phyloP scores from a whole-genome alignment of 1,140 invertebrate genomes.

The Pectinophora gossypiella region DNA sequence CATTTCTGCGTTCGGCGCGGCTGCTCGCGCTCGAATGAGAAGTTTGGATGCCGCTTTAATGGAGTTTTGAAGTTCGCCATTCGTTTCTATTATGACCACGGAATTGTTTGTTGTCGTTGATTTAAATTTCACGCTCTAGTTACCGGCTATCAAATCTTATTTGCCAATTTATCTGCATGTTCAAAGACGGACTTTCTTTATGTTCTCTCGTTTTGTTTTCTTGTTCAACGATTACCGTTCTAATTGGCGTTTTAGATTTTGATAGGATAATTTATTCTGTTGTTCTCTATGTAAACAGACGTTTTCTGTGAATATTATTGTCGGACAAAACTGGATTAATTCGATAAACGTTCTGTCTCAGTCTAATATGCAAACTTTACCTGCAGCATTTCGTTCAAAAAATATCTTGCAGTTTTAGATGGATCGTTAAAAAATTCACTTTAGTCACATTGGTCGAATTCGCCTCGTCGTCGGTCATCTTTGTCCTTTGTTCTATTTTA shows the following conservation, averaged over 20 bases:
- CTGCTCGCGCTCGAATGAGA: constrained; percentile 44
- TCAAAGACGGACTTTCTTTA: constrained; percentile 22
- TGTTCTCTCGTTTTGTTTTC: constrained; percentile 23
- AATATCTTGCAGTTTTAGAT: too few species aligned
- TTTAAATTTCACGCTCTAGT: constrained; percentile 60
- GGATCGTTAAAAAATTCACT: not conserved
- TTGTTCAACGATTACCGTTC: not conserved
- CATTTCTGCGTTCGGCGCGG: constrained; percentile 45
- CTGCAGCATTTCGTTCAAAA: too few species aligned
- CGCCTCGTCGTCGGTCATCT: constrained; percentile 31
- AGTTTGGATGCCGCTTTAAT: constrained; percentile 58
- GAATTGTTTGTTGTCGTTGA: constrained; percentile 60
- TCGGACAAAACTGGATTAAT: too few species aligned
- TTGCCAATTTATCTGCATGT: constrained; percentile 38
- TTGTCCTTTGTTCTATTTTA: constrained; percentile 52
- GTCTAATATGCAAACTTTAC: too few species aligned
- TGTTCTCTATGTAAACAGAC: too few species aligned
- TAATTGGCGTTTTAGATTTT: constrained; percentile 7
- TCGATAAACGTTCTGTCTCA: too few species aligned
- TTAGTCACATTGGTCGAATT: not conserved
- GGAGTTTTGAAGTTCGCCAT: constrained; percentile 57
- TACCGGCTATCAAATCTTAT: constrained; percentile 47
- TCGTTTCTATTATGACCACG: constrained; percentile 56
- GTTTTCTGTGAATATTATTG: too few species aligned
- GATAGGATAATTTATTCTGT: not conserved